Evolutionary conservation across 2,113 vertebrate species (phyloP), one percentile per base, ranked within the genome.

Genomic region (Urocolius indicus): DNA sequence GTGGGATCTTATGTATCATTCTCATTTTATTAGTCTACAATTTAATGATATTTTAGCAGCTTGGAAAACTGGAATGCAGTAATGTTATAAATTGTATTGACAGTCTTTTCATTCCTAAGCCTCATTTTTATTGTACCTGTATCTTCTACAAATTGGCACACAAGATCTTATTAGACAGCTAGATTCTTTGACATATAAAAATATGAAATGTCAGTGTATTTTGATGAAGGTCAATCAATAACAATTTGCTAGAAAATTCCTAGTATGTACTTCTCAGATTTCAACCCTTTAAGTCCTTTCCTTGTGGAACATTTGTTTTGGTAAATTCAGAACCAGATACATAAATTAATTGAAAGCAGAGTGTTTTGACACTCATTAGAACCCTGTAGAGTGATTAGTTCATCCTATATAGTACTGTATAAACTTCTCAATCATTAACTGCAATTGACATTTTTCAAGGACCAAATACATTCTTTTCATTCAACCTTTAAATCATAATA

Each of bases 1-100:
- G 32, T 38, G 45, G 12, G 73, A 41, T 76, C 26, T 89, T 72
- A 54, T 65, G 14, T 36, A 78, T 89, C 75, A 65, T 78, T 95
- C 87, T 89, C 59, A 85, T 13, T 58, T 85, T 83, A 84, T 74
- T 91, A 87, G 49, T 90, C 90, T 92, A 77, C 78, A 94, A 95
- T 78, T 91, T 95, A 65, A 80, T 86, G 75, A 79, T 90, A 93
- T 92, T 95, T 96, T 95, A 95, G 63, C 22, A 75, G 51, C 59
- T 93, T 68, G 61, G 59, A 81, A 96, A 95, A 94, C 81, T 43
- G 62, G 55, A 94, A 72, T 88, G 84, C 77, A 95, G 85, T 92
- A 73, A 83, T 68, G 34, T 43, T 96, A 66, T 94, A 97, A 98
- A 97, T 97, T 94, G 55, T 92, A 97, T 95, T 96, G 96, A 93